Conservation (phyloP, 1,140 invertebrate genomes). For the Drosophila tsacasi region DNA sequence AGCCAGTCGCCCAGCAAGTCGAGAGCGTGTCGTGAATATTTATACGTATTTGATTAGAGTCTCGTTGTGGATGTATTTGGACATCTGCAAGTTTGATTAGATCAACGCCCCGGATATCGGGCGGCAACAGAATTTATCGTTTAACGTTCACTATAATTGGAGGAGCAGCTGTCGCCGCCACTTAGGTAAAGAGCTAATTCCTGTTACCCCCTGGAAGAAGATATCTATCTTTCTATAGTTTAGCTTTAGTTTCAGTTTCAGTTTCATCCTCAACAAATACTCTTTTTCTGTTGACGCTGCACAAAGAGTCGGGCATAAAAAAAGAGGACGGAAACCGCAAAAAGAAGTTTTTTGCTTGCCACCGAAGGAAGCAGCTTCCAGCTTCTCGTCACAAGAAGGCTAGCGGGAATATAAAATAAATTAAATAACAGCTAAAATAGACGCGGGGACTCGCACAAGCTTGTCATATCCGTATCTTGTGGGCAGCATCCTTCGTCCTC, state of each 20-base stretch:
- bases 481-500: not conserved
- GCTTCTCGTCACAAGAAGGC: constrained; percentile 3
- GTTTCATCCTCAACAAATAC: not conserved
- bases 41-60: constrained; percentile 70
- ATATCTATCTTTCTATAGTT: not conserved
- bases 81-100: constrained; percentile 56
- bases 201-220: not conserved
- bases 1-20: constrained; percentile 3
- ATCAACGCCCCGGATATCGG: constrained; percentile 33
- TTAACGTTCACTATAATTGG: constrained; percentile 45
- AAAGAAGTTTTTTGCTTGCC: not conserved
- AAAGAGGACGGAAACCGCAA: constrained; percentile 4
- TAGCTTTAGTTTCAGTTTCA: not conserved
- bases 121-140: constrained; percentile 35
- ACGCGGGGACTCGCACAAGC: not conserved
- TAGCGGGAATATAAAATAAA: constrained; percentile 27
- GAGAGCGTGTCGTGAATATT: constrained; percentile 69
- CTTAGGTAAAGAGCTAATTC: constrained; percentile 1
- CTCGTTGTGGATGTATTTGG: constrained; percentile 2
- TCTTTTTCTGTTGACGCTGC: constrained; percentile 37
- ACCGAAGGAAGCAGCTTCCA: no score
- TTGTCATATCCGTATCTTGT: constrained; percentile 4
- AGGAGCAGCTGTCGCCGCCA: constrained; percentile 13
- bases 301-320: constrained; percentile 58
- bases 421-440: constrained; percentile 22